Percentiles rank a stretch among this genome's conserved stretches.
phyloP scores from a whole-genome alignment of 1,140 invertebrate genomes.

The Drosophila tani region DNA sequence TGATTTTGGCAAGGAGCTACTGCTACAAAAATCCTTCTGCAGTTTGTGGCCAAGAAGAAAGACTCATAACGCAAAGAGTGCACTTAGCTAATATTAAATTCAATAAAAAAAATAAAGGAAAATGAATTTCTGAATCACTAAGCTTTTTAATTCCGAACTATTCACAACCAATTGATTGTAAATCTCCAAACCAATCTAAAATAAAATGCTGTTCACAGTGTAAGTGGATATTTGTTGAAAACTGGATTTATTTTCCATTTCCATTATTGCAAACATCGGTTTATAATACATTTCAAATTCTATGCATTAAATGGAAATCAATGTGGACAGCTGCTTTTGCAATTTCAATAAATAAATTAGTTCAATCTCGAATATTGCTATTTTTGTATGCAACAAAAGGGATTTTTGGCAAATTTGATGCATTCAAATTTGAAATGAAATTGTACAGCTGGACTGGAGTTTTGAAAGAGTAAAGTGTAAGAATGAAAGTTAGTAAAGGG shows the following conservation, averaged over 20 bases:
- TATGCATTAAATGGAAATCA: conserved; percentile 28
- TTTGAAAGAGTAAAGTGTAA: background rate
- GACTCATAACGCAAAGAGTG: background rate
- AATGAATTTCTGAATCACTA: no score
- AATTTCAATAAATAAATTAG: conserved; percentile 43
- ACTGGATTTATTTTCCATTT: background rate
- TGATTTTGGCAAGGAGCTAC: conserved; percentile 28
- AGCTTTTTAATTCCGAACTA: no score
- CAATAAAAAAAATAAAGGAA: background rate
- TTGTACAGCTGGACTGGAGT: background rate
- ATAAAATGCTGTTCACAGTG: background rate
- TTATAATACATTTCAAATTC: background rate
- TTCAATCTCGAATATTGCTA: conserved; percentile 11
- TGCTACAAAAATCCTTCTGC: conserved; percentile 37
- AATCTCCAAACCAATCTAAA: background rate
- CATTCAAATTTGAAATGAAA: background rate
- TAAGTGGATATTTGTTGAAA: background rate
- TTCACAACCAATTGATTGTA: background rate
- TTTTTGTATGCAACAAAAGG: background rate
- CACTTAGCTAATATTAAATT: background rate
- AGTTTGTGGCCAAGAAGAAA: conserved; percentile 36
- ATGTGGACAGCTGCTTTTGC: conserved; percentile 34
- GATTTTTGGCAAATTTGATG: background rate
- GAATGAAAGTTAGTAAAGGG: background rate
- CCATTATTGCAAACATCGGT: background rate